Base-by-base conservation (phyloP, 2,888 invertebrate species). In the Cartodere bifasciata region DNA sequence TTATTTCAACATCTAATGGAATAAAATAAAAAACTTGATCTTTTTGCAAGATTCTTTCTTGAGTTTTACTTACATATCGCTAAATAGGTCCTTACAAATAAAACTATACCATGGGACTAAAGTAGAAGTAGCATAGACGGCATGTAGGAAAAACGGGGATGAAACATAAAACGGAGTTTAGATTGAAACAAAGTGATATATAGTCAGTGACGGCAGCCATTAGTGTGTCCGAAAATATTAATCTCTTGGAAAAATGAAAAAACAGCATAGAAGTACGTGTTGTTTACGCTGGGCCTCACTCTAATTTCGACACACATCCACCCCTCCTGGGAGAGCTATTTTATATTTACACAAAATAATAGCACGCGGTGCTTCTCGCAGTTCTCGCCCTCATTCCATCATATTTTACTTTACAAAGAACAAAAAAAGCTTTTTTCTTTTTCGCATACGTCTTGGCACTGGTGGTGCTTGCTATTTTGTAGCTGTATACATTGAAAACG, bases 101-200 rank as follows among this genome's bases (percentile, higher is more conserved):
- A n/a, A n/a, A n/a, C n/a, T n/a, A n/a, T n/a, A n/a, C n/a, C n/a
- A n/a, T n/a, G n/a, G n/a, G n/a, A n/a, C n/a, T n/a, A n/a, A n/a
- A n/a, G n/a, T n/a, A n/a, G n/a, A n/a, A n/a, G n/a, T n/a, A n/a
- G n/a, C 34, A 35, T 35, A 38, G 39, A 37, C 29, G 28, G 33
- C 23, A 17, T 30, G 28, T 9, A 27, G 31, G 35, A 27, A 26
- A 28, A 31, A 26, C 11, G 44, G 47, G 45, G 46, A 44, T 51
- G 60, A 58, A 60, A 60, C 58, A 58, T 60, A 62, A 62, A 60
- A 60, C 60, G 59, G 53, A 55, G 48, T 56, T 59, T 60, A 60
- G 60, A 62, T 61, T 60, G 62, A 60, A 60, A 60, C 60, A 58
- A n/a, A 60, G 60, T 62, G 62, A 62, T 62, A 60, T 62, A 62